Base-by-base conservation (phyloP, 1,140 invertebrate genomes). In the Rhyacophila brunnea region DNA sequence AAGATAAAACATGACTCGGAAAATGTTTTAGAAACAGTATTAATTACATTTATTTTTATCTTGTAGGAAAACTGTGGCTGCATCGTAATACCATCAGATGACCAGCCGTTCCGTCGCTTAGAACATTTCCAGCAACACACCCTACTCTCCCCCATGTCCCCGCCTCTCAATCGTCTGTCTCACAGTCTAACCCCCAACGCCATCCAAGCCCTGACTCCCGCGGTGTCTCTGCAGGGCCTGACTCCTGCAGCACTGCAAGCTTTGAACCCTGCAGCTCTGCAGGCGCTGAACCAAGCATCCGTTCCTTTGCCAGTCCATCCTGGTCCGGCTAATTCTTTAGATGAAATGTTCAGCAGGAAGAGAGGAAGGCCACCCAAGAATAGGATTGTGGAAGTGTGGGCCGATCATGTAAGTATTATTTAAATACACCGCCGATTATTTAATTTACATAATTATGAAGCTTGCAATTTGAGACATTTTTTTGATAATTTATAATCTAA, bases 101-200 rank as follows among this genome's bases (percentile, higher is more conserved):
- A 95, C 66, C 90, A 91, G 67, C 88, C 91, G 0, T 95, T 95
- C 74, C 82, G 87, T 51, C 79, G 92, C 62, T 77, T 96, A 5
- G 92, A 97, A 64, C 94, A 97, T 72, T 93, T 93, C 70, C 88
- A 92, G 64, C 91, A 92, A 65, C 94, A 96, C 69, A 92, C 77
- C 9, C 71, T 78, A 18, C 60, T 78, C 38, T 77, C 75, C 52
- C 80, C 82, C 0, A 77, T 85, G 48, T 84, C 83, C 2, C 78
- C 83, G 0, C 83, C 83, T 49, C 77, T 85, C 20, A 83, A 82
- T 1, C 69, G 58, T 32, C 47, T 65, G 6, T 54, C 63, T 18
- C 63, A 65, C 15, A 58, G 54, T 17, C 45, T 65, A 5, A 58
- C 44, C 20, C 48, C 58, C 1, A 61, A 46, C 19, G n/a, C 63